phyloP scores from a whole-genome alignment of 1,140 invertebrate species.

The Helicoverpa armigera region DNA sequence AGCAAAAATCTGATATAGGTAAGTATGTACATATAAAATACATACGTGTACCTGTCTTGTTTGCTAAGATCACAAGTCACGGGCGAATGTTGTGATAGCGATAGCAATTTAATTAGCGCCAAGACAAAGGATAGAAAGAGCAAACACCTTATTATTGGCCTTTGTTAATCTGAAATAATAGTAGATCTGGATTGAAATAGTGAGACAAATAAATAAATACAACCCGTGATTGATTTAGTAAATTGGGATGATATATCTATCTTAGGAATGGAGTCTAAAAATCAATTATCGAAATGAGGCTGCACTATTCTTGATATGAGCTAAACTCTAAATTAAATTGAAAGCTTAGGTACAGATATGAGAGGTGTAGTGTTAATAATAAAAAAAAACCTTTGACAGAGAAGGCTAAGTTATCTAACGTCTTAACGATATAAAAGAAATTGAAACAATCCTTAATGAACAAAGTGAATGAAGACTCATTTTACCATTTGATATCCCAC shows the following conservation, averaged over 20 bases:
- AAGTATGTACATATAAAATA: not conserved
- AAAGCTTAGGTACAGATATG: no score
- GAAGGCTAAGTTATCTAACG: no score
- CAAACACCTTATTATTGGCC: slow-evolving; percentile 3
- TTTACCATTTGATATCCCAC: no score
- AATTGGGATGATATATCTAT: not conserved
- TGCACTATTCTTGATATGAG: no score
- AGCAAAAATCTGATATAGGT: not conserved
- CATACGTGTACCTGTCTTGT: not conserved
- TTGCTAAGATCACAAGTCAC: not conserved
- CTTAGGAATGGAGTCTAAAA: not conserved
- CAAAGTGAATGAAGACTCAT: no score
- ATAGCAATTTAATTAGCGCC: slow-evolving; percentile 16
- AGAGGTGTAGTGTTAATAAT: not conserved
- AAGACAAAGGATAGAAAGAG: slow-evolving; percentile 7
- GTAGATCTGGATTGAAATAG: not conserved
- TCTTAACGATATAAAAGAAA: no score
- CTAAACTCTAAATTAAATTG: no score
- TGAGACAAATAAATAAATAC: slow-evolving; percentile 13
- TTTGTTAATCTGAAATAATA: slow-evolving; percentile 24
- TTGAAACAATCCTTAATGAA: no score
- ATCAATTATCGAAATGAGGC: no score
- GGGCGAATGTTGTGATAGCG: slow-evolving; percentile 8
- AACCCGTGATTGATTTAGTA: not conserved
- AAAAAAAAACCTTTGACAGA: not conserved